phyloP scores from a whole-genome alignment of 2,113 vertebrate genomes.

The Corythoichthys haematopterus region DNA sequence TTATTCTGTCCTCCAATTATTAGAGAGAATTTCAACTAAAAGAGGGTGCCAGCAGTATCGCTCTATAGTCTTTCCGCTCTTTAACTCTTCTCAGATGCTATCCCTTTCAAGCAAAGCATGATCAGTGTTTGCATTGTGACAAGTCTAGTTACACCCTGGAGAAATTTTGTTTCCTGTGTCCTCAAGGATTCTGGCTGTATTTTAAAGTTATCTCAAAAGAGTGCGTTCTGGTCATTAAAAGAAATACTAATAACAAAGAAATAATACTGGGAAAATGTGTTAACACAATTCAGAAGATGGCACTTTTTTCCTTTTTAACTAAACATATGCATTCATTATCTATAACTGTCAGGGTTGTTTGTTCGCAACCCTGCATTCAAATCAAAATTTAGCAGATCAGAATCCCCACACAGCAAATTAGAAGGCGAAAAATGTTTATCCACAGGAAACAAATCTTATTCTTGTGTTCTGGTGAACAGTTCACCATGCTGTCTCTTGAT shows the following conservation, averaged over 20 bases:
- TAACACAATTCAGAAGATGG: neutral
- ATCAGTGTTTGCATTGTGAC: conserved; percentile 87
- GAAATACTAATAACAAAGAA: neutral
- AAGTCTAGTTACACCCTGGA: conserved; percentile 82
- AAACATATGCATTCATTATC: neutral
- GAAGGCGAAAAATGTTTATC: conserved; percentile 37
- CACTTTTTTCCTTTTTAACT: neutral
- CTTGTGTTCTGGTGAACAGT: conserved; percentile 65
- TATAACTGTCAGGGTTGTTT: conserved; percentile 3
- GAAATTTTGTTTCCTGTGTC: conserved; percentile 95
- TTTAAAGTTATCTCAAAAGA: conserved; percentile 38
- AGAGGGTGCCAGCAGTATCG: conserved; percentile 87
- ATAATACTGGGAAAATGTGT: conserved; percentile 6
- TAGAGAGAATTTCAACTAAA: conserved; percentile 2
- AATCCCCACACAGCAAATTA: conserved; percentile 7
- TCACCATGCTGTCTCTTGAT: conserved; percentile 69
- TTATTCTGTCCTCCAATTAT: neutral
- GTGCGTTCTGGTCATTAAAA: conserved; percentile 1
- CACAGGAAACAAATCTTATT: conserved; percentile 78
- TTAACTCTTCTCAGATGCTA: conserved; percentile 83
- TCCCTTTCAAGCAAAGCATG: conserved; percentile 83
- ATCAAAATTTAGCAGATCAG: conserved; percentile 28
- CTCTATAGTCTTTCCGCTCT: conserved; percentile 79
- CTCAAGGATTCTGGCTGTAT: conserved; percentile 68
- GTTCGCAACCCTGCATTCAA: conserved; percentile 16